These are phyloP conservation scores for Silurus aristotelis DNA, from an alignment of 2,797 vertebrate species.

Conservation along the genomic window DNA sequence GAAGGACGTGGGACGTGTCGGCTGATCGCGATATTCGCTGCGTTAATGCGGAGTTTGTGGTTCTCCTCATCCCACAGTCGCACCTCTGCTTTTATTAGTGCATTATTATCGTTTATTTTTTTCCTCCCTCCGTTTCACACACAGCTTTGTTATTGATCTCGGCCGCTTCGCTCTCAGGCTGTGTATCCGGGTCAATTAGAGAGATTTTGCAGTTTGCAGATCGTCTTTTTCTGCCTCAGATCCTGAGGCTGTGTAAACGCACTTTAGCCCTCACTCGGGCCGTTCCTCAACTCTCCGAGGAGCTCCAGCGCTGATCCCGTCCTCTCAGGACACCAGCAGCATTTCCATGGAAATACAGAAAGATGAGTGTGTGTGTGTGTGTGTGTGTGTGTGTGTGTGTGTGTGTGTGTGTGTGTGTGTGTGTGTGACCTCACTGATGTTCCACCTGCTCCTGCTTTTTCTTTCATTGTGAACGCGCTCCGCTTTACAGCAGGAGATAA, in stretches of 20 bases:
- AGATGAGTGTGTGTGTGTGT: conserved; percentile 60
- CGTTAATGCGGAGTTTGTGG: conserved; percentile 1
- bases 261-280: conserved; percentile 71
- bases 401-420: background rate
- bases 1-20: background rate
- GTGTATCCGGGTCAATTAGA: conserved; percentile 79
- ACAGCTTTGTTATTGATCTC: conserved; percentile 72
- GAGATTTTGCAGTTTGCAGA: conserved; percentile 80
- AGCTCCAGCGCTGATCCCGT: conserved; percentile 79
- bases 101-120: conserved; percentile 25
- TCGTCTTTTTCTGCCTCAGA: conserved; percentile 68
- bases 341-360: conserved; percentile 77
- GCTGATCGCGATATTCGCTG: background rate
- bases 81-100: conserved; percentile 1
- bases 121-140: conserved; percentile 2
- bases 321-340: conserved; percentile 75
- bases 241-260: conserved; percentile 77
- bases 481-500: conserved; percentile 2
- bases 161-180: conserved; percentile 69
- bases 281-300: conserved; percentile 73
- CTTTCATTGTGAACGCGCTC: background rate
- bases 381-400: background rate
- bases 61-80: conserved; percentile 8
- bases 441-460: conserved; percentile 16
- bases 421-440: background rate